These are phyloP conservation scores for Salvator merianae DNA, from an alignment of 2,113 vertebrate genomes.

Conservation along the genomic window DNA sequence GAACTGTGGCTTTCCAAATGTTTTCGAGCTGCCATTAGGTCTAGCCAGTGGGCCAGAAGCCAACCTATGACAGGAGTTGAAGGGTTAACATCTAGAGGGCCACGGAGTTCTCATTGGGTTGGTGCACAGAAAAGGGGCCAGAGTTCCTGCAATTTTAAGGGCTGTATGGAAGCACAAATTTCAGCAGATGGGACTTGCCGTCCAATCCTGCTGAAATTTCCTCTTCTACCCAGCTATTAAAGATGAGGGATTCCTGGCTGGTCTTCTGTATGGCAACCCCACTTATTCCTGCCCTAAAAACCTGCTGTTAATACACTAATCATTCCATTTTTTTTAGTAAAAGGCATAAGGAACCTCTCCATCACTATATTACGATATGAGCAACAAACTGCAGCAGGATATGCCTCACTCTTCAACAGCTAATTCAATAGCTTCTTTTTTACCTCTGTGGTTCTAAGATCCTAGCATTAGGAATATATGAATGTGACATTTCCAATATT, in stretches of 20 bases:
- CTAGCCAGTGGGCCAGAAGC: not conserved
- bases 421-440: not conserved
- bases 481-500: conserved; percentile 7
- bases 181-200: no score
- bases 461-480: not conserved
- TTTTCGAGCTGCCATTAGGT: not conserved
- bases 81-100: not conserved
- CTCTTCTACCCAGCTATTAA: no score
- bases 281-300: not conserved
- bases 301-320: not conserved
- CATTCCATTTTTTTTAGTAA: not conserved
- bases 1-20: not conserved
- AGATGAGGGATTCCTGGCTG: no score
- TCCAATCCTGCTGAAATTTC: no score
- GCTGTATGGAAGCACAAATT: no score
- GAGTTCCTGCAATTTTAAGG: no score
- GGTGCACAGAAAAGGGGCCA: no score
- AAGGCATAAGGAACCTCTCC: not conserved
- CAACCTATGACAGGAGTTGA: not conserved
- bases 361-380: not conserved
- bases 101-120: not conserved
- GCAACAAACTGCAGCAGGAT: not conserved
- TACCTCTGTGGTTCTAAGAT: not conserved
- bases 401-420: not conserved
- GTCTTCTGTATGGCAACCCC: no score